Percentiles rank a stretch among this genome's conserved stretches.
phyloP scores from a whole-genome alignment of 1,140 invertebrate species.

The Periplaneta americana region DNA sequence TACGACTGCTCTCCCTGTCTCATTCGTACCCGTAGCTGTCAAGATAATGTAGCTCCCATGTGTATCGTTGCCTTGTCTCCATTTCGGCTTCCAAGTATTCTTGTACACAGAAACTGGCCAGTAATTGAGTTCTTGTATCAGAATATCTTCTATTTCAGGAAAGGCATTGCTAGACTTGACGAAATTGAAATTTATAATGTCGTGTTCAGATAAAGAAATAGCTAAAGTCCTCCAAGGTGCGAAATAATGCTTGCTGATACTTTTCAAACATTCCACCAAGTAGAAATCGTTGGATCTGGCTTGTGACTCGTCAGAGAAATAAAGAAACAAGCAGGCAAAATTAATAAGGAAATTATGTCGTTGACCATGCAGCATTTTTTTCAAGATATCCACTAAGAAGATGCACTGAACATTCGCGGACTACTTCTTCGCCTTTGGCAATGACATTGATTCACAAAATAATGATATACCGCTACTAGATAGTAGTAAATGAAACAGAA shows the following conservation, averaged over 20 bases:
- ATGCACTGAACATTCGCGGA: too few relatives aligned
- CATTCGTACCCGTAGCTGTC: background rate
- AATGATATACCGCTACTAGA: too few relatives aligned
- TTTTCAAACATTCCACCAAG: background rate
- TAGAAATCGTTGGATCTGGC: background rate
- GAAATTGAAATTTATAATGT: background rate
- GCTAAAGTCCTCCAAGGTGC: background rate
- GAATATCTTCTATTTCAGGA: background rate
- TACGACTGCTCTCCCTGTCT: too few relatives aligned
- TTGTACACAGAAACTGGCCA: background rate
- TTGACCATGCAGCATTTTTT: too few relatives aligned
- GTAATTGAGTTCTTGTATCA: background rate
- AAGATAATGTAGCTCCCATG: background rate
- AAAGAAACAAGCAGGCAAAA: too few relatives aligned
- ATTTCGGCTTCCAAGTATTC: background rate
- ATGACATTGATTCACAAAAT: too few relatives aligned
- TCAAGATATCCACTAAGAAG: too few relatives aligned
- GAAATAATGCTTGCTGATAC: background rate
- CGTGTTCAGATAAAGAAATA: background rate
- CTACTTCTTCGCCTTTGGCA: too few relatives aligned
- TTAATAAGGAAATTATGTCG: too few relatives aligned
- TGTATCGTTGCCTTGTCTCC: background rate
- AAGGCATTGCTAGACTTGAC: too few relatives aligned
- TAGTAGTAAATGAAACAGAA: too few relatives aligned
- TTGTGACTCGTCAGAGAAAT: too few relatives aligned